These are phyloP conservation scores for Procambarus virginalis DNA, from an alignment of 1,140 invertebrate species.

Conservation along the genomic window DNA sequence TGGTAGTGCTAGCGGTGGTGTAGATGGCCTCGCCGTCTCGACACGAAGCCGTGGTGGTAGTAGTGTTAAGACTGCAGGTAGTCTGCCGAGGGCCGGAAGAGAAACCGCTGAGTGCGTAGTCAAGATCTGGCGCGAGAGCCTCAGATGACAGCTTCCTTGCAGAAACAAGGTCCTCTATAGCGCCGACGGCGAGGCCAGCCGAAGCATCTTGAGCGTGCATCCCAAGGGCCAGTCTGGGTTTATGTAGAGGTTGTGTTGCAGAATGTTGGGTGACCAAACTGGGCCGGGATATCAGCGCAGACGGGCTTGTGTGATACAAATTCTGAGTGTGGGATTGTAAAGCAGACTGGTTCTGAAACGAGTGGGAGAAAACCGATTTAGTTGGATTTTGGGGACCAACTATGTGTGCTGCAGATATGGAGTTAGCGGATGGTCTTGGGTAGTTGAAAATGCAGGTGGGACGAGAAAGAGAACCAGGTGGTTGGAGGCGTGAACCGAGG, in stretches of 20 bases:
- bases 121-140: slow-evolving; percentile 1
- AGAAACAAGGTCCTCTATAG: slow-evolving; percentile 22
- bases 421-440: neutral
- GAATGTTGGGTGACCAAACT: neutral
- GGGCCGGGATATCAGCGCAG: neutral
- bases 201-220: slow-evolving; percentile 53
- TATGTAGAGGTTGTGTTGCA: neutral
- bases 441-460: neutral
- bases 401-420: neutral
- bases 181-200: slow-evolving; percentile 22
- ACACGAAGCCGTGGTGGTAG: neutral
- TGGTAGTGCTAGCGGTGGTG: neutral
- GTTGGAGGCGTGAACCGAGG: neutral
- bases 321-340: neutral
- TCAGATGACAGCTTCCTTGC: neutral
- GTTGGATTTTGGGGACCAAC: neutral
- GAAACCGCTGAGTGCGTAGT: neutral
- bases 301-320: neutral
- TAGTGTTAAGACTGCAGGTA: neutral
- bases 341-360: neutral
- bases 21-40: neutral
- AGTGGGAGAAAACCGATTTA: neutral
- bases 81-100: neutral
- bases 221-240: neutral
- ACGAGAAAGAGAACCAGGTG: neutral